A percentile compares a stretch with the other conserved stretches of the same genome.
These are phyloP conservation scores for Cyclopterus lumpus DNA, from an alignment of 2,797 vertebrate species.

Conservation along the genomic window DNA sequence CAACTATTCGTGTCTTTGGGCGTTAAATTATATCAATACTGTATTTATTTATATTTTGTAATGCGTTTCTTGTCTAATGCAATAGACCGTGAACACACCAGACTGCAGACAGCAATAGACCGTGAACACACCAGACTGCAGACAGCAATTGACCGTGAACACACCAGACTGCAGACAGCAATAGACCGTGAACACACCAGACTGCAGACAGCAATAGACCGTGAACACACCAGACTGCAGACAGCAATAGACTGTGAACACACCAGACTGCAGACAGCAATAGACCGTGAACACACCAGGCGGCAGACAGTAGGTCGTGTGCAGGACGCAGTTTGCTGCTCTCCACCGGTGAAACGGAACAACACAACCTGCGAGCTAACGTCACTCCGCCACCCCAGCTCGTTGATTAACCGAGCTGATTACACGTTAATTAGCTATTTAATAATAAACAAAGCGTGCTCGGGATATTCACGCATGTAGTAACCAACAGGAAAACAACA, in stretches of 20 bases:
- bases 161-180: not conserved
- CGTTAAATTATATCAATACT: not conserved
- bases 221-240: not conserved
- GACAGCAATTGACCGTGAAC: rapidly evolving
- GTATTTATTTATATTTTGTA: not conserved
- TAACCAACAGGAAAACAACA: no score
- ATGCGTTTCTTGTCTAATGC: no score
- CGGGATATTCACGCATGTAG: rapidly evolving
- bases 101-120: no score
- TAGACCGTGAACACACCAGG: rapidly evolving
- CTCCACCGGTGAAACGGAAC: slow-evolving; percentile 30
- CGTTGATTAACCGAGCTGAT: not conserved
- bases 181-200: rapidly evolving
- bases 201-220: no score
- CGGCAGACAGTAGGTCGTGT: no score
- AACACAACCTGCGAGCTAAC: slow-evolving; percentile 28
- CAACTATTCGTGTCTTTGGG: not conserved
- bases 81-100: rapidly evolving
- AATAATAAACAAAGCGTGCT: rapidly evolving
- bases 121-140: not conserved
- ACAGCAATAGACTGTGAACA: not conserved
- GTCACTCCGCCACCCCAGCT: slow-evolving; percentile 8
- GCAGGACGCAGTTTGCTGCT: slow-evolving; percentile 18
- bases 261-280: rapidly evolving
- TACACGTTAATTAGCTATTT: not conserved